These are phyloP conservation scores for Tenthredo scrophulariae DNA, from an alignment of 2,888 invertebrate species.

Conservation along the genomic window DNA sequence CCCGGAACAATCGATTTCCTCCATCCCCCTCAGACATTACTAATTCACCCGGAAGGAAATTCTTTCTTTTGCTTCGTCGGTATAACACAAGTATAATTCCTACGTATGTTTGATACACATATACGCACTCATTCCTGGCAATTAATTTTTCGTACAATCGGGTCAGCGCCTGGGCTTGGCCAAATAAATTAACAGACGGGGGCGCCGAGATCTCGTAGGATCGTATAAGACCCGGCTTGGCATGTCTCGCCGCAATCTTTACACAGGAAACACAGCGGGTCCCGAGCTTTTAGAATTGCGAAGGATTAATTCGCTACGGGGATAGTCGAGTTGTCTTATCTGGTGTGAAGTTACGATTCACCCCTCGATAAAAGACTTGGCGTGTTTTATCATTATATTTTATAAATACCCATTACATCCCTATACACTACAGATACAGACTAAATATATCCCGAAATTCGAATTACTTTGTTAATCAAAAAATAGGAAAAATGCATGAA, in stretches of 20 bases:
- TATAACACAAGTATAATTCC: neutral
- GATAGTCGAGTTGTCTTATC: constrained; percentile 28
- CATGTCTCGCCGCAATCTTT: constrained; percentile 56
- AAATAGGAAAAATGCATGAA: no score
- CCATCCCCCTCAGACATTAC: neutral
- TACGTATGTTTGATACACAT: neutral
- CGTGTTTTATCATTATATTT: constrained; percentile 31
- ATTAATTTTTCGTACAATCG: constrained; percentile 46
- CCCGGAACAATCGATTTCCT: neutral
- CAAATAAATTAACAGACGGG: constrained; percentile 61
- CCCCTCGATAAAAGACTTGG: constrained; percentile 19
- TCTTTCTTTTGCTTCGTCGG: neutral
- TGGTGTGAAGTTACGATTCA: constrained; percentile 47
- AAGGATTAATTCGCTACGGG: constrained; percentile 59
- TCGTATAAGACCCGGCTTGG: constrained; percentile 58
- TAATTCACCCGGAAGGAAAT: neutral
- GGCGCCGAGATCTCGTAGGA: constrained; percentile 47
- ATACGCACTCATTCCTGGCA: constrained; percentile 14
- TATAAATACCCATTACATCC: neutral
- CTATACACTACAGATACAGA: neutral
- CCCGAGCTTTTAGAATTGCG: constrained; percentile 49
- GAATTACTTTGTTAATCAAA: neutral
- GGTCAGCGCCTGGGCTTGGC: constrained; percentile 39
- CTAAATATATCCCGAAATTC: neutral
- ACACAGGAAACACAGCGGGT: constrained; percentile 55